Evolutionary conservation across 2,888 invertebrate genomes (phyloP).

Genomic region (Oxyteleia sp.): DNA sequence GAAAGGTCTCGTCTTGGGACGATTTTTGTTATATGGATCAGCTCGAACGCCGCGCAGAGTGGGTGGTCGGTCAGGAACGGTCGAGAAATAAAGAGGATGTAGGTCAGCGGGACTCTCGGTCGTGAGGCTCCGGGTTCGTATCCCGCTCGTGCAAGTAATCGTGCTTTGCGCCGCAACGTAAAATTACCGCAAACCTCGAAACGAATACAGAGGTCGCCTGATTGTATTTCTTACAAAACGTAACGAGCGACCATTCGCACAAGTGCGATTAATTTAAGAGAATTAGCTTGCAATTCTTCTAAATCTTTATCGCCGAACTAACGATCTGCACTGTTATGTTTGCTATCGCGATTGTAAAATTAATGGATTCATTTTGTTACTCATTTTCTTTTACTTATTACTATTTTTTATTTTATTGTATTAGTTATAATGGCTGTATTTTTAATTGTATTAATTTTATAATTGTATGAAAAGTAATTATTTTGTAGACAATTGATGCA

Average conservation of each 20-base stretch:
- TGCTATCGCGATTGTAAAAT: no score
- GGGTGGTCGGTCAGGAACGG: constrained; percentile 57
- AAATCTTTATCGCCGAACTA: no score
- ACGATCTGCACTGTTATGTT: no score
- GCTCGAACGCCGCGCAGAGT: constrained; percentile 30
- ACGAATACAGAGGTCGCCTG: constrained; percentile 37
- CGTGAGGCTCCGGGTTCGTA: constrained; percentile 82
- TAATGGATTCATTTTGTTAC: no score
- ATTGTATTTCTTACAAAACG: constrained; percentile 31
- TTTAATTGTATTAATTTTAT: no score
- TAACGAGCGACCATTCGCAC: constrained; percentile 8
- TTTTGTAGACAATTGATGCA: no score
- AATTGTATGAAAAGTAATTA: no score
- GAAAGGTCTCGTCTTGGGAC: constrained; percentile 8
- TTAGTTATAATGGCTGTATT: no score
- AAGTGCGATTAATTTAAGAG: not conserved
- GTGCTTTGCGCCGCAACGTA: constrained; percentile 52
- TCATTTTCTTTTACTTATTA: not conserved
- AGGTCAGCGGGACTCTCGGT: constrained; percentile 82
- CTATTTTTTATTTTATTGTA: no score
- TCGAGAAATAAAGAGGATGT: constrained; percentile 77
- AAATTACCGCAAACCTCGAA: constrained; percentile 65
- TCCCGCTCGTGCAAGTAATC: constrained; percentile 71
- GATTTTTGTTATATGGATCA: constrained; percentile 37
- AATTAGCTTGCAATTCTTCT: no score